These are phyloP conservation scores for Venustoraphidia nigricollis DNA, from an alignment of 2,888 invertebrate genomes.

Conservation along the genomic window DNA sequence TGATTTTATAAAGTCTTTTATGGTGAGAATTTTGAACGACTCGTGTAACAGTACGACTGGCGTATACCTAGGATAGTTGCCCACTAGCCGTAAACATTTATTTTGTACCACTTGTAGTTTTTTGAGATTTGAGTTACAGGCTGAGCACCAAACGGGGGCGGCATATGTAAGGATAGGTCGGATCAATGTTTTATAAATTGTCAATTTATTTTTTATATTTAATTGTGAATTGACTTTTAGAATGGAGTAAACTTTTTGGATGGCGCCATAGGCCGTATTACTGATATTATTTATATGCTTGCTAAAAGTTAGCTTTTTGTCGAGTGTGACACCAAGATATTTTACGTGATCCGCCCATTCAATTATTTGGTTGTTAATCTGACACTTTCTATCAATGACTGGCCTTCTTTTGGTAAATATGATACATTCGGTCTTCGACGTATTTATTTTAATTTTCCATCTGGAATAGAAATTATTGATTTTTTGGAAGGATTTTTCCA, in stretches of 20 bases:
- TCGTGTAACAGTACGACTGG: too few relatives aligned
- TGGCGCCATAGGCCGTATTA: not conserved
- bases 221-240: not conserved
- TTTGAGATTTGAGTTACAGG: not conserved
- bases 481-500: too few relatives aligned
- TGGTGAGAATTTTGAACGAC: too few relatives aligned
- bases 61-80: too few relatives aligned
- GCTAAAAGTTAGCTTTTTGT: not conserved
- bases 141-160: not conserved
- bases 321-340: not conserved
- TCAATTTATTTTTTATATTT: not conserved
- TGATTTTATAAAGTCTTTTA: too few relatives aligned
- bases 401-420: too few relatives aligned
- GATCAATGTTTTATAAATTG: not conserved
- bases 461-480: too few relatives aligned
- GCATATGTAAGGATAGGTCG: not conserved
- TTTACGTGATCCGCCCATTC: too few relatives aligned
- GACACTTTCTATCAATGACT: too few relatives aligned
- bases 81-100: not conserved
- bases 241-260: not conserved
- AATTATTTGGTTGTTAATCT: too few relatives aligned
- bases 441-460: too few relatives aligned
- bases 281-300: not conserved
- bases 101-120: not conserved
- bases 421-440: too few relatives aligned